A percentile compares a stretch with the other conserved stretches of the same genome.
Conservation (phyloP, 2,113 vertebrate genomes). For the Piaya cayana region DNA sequence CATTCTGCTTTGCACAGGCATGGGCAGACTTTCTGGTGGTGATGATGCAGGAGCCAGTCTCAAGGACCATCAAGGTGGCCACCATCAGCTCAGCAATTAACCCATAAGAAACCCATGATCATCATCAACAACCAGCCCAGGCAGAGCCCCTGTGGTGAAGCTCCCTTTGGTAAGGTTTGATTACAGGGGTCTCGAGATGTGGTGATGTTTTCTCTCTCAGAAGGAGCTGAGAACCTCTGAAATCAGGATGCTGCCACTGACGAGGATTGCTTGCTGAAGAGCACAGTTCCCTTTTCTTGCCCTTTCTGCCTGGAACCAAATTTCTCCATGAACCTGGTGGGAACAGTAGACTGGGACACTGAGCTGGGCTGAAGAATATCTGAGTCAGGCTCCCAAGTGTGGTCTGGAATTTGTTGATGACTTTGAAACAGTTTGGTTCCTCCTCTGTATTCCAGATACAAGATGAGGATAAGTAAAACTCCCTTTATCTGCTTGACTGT, state of each 20-base stretch:
- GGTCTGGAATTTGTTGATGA: not conserved
- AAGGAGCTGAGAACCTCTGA: not conserved
- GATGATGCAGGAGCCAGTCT: not conserved
- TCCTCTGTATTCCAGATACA: not conserved
- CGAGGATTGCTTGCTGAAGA: fast-evolving
- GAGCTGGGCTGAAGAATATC: not conserved
- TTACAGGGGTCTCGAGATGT: not conserved
- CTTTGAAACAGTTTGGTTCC: not conserved
- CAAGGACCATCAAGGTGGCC: not conserved
- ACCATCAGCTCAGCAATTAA: not conserved
- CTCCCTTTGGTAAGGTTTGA: not conserved
- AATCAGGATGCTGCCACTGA: not conserved
- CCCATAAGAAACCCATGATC: not conserved
- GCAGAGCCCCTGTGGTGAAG: not conserved
- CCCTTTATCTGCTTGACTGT: not conserved
- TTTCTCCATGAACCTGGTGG: not conserved
- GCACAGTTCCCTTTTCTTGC: not conserved
- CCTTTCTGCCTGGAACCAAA: not conserved
- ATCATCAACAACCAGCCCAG: not conserved
- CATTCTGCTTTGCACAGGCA: not conserved
- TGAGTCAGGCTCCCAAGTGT: not conserved
- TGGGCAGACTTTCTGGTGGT: not conserved
- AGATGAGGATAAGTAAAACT: not conserved
- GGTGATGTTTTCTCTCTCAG: not conserved
- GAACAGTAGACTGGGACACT: not conserved